A percentile compares a stretch with the other conserved stretches of the same genome.
Conservation (phyloP, 2,113 vertebrate genomes). For the Campylorhamphus procurvoides region DNA sequence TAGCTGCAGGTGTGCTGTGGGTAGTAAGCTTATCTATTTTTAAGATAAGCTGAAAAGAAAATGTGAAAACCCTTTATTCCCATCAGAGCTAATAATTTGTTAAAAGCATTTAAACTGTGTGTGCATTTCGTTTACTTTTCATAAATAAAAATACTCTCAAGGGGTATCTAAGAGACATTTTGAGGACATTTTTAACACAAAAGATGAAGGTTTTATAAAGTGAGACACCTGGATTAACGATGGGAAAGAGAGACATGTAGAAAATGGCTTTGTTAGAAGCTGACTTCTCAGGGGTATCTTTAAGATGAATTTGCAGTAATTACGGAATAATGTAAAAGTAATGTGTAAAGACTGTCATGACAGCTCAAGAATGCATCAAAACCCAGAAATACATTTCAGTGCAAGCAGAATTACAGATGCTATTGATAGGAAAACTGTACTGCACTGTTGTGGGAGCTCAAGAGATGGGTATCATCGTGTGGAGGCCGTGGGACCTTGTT, state of each 20-base stretch:
- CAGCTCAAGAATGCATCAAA: neutral
- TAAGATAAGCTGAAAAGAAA: neutral
- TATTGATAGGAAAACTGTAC: neutral
- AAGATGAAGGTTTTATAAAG: neutral
- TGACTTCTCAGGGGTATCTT: neutral
- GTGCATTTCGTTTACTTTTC: neutral
- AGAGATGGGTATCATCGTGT: neutral
- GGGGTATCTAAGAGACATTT: neutral
- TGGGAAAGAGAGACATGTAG: neutral
- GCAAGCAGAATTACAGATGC: neutral
- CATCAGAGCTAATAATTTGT: neutral
- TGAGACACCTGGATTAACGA: neutral
- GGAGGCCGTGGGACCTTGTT: neutral
- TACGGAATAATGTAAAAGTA: neutral
- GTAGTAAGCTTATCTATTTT: neutral
- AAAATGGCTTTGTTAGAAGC: neutral
- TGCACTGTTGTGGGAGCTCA: neutral
- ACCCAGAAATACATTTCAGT: neutral
- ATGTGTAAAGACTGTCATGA: neutral
- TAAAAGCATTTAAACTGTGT: neutral
- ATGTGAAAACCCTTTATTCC: neutral
- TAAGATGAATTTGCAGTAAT: neutral
- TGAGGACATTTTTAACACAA: neutral
- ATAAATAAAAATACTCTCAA: neutral
- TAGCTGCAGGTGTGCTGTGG: neutral